Conservation (phyloP, 2,888 invertebrate species). For the Odontocolon sp. region DNA sequence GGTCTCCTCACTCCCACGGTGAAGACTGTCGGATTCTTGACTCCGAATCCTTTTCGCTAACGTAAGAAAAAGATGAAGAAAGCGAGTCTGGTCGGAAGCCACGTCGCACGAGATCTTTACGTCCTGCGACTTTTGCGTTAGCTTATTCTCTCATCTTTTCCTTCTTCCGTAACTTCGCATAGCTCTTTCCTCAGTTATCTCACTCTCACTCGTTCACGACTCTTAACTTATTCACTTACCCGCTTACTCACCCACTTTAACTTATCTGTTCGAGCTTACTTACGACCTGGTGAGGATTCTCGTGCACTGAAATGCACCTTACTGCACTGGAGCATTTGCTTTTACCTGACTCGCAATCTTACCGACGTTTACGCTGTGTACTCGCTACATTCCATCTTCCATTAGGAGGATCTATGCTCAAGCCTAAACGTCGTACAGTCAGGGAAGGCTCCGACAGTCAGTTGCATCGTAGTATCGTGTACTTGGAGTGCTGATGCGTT, state of each 20-base stretch:
- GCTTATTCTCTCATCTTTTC: conserved; percentile 15
- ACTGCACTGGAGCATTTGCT: conserved; percentile 53
- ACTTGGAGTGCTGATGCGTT: conserved; percentile 45
- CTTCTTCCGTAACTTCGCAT: conserved; percentile 24
- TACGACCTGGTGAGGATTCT: conserved; percentile 61
- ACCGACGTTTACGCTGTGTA: conserved; percentile 71
- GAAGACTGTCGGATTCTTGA: conserved; percentile 47
- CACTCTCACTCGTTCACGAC: conserved; percentile 57
- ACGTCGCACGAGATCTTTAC: conserved; percentile 30
- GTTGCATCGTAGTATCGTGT: conserved; percentile 29
- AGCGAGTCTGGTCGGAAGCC: background rate
- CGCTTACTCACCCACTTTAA: conserved; percentile 73
- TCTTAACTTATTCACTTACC: conserved; percentile 62
- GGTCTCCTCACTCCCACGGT: conserved; percentile 75
- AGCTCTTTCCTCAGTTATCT: conserved; percentile 27
- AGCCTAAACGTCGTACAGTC: conserved; percentile 46
- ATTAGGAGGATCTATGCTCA: conserved; percentile 68
- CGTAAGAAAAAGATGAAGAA: conserved; percentile 4
- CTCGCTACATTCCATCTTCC: conserved; percentile 73
- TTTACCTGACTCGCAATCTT: conserved; percentile 63
- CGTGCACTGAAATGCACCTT: conserved; percentile 23
- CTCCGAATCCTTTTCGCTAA: conserved; percentile 24
- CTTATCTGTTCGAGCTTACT: conserved; percentile 69
- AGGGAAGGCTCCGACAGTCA: conserved; percentile 48
- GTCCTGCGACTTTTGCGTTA: background rate